Base-by-base conservation (phyloP, 2,113 vertebrate genomes). In the Lota lota region DNA sequence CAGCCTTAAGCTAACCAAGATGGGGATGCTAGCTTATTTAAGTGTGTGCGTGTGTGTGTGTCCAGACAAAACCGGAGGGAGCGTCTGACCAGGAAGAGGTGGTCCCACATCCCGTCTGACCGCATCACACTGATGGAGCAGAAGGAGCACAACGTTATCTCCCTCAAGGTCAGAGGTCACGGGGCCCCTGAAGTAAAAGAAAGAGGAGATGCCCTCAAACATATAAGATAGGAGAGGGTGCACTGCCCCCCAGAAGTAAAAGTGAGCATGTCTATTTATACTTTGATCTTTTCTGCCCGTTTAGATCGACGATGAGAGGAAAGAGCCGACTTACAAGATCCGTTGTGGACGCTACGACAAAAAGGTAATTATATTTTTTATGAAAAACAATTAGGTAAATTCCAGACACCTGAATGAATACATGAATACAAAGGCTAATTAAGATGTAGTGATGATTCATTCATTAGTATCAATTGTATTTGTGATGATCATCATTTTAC, bases 241-340 rank as follows among this genome's bases (percentile, higher is more conserved):
- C 40, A 47, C 40, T 8, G 10, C 40, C 40, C 36, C 40, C 7
- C 40, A 33, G 28, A 6, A 33, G 28, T 33, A 33, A 33, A 33
- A 33, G 2, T 47, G 10, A 10, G 8, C 40, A 12, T 47, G 40
- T 19, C 14, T 18, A 14, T 56, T 53, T 15, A 36, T 36, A 17
- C 24, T 12, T 62, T 28, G 5, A 33, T 10, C 1, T 63, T n/a
- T 28, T 72, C 15, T 66, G 56, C 7, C 36, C 63, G 1, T 11
- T 68, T 82, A 99, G 97, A 98, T 99, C n/a, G 97, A 99, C 53
- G 93, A 96, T 1, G 94, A 98, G 77, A 93, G 87, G 64, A 91
- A 92, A 72, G 92, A 94, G 19, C 92, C 76, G 16, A 74, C 73
- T 19, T 91, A 92, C 71, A 88, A 90, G 70, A 88, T 95, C 1